These are phyloP conservation scores for Pecten maximus DNA, from an alignment of 2,888 invertebrate genomes.

Conservation along the genomic window DNA sequence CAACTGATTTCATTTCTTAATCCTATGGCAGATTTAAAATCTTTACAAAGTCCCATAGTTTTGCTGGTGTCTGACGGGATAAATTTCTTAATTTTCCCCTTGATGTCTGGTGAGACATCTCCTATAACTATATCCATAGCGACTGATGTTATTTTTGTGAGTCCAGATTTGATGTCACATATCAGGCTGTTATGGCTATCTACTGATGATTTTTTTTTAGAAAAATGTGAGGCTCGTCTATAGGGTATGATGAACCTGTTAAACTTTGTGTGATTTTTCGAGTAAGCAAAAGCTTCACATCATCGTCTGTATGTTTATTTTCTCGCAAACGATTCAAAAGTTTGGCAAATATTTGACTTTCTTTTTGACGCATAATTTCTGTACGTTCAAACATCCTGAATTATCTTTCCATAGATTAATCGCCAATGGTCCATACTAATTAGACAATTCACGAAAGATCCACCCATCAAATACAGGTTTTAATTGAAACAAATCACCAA, in stretches of 20 bases:
- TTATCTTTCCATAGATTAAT: slow-evolving; percentile 46
- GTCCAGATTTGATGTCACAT: no score
- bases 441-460: slow-evolving; percentile 35
- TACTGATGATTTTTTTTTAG: no score
- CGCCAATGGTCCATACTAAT: slow-evolving; percentile 41
- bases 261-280: slow-evolving; percentile 4
- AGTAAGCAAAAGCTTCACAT: slow-evolving; percentile 56
- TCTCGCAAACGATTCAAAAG: slow-evolving; percentile 61
- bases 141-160: no score
- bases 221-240: no score
- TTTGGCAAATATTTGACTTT: slow-evolving; percentile 59
- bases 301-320: slow-evolving; percentile 57
- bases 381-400: slow-evolving; percentile 44
- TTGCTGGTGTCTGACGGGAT: background rate
- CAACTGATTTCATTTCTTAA: background rate
- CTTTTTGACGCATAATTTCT: slow-evolving; percentile 49
- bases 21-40: background rate
- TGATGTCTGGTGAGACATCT: no score
- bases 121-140: no score
- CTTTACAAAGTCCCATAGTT: background rate
- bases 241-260: no score
- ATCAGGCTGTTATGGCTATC: no score
- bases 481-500: slow-evolving; percentile 49
- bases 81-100: no score
- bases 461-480: slow-evolving; percentile 50